phyloP scores from a whole-genome alignment of 1,140 invertebrate genomes.

The Tetranychus urticae region DNA sequence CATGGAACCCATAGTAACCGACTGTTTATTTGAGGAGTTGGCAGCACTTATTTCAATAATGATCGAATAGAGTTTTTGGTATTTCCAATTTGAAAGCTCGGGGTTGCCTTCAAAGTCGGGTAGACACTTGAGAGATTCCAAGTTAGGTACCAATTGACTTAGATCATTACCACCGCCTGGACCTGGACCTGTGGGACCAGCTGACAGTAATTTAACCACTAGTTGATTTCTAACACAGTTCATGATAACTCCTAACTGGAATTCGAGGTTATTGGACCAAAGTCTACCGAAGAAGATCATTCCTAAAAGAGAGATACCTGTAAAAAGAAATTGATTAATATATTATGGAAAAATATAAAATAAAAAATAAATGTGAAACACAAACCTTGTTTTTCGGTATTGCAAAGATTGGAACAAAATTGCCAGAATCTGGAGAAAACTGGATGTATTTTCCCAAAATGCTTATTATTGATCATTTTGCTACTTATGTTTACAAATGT shows the following conservation, averaged over 20 bases:
- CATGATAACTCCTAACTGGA: slow-evolving; percentile 9
- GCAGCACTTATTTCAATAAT: slow-evolving; percentile 6
- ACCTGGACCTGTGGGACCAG: background rate
- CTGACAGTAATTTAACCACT: slow-evolving; percentile 2
- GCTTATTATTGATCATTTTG: slow-evolving; percentile 2
- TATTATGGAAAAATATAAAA: background rate
- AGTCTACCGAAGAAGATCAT: slow-evolving; percentile 6
- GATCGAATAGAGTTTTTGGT: slow-evolving; percentile 9
- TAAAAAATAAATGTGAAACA: background rate
- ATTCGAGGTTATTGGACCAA: slow-evolving; percentile 8
- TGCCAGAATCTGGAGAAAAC: slow-evolving; percentile 9
- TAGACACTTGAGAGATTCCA: slow-evolving; percentile 10
- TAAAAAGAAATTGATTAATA: background rate
- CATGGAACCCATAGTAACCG: background rate
- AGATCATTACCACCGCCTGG: background rate
- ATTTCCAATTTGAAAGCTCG: slow-evolving; percentile 9
- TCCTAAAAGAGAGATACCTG: slow-evolving; percentile 7
- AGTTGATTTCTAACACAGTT: slow-evolving; percentile 6
- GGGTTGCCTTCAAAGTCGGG: slow-evolving; percentile 7
- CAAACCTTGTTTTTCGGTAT: slow-evolving; percentile 10
- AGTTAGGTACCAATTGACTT: slow-evolving; percentile 7
- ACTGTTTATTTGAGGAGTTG: background rate
- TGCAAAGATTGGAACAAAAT: slow-evolving; percentile 8
- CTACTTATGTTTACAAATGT: slow-evolving; percentile 4
- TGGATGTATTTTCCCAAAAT: background rate